Evolutionary conservation across 2,888 invertebrate species (phyloP), one percentile per base, ranked within the genome.

Genomic region (Elysia crispata): DNA sequence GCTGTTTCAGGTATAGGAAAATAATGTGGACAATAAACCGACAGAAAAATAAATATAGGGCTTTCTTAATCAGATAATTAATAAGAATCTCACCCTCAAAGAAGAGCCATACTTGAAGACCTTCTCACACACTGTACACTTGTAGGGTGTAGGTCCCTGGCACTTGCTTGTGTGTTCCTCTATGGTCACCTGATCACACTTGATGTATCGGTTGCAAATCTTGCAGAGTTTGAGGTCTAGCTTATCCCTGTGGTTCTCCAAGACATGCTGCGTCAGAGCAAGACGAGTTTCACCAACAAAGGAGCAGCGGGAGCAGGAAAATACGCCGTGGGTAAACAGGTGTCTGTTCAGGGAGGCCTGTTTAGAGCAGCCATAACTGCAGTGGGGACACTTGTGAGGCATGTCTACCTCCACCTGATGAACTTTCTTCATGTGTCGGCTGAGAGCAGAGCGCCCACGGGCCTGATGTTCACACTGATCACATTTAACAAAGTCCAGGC

Each of bases 81-180:
- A 33, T 49, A 1, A 13, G 49, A n/a, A 31, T 50, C 77, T 57
- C 30, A 80, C 82, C 82, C 87, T 87, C 49, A 91, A 81, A 57
- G 88, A 88, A 69, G 90, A 91, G 81, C 90, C 88, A 81, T 90
- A 91, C 79, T 90, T 89, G 85, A 90, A 91, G 79, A 89, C 88
- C 81, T 90, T 90, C 74, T 86, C 85, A 84, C 91, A 91, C 82
- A 88, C 86, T 28, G 86, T 85, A 84, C 91, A 91, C 79, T 85
- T 86, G 81, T 89, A 90, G 28, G 88, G 88, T 77, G 87, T 87
- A 69, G 89, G 87, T 11, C 90, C 90, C 74, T 87, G 85, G 84
- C 91, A 91, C 20, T 84, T 84, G 75, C 86, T 85, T 82, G 90
- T 89, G 80, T 90, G 90, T 81, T 88, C 85, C 80, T 90, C 91